These are phyloP conservation scores for Osmerus mordax DNA, from an alignment of 2,113 vertebrate species.

Conservation along the genomic window DNA sequence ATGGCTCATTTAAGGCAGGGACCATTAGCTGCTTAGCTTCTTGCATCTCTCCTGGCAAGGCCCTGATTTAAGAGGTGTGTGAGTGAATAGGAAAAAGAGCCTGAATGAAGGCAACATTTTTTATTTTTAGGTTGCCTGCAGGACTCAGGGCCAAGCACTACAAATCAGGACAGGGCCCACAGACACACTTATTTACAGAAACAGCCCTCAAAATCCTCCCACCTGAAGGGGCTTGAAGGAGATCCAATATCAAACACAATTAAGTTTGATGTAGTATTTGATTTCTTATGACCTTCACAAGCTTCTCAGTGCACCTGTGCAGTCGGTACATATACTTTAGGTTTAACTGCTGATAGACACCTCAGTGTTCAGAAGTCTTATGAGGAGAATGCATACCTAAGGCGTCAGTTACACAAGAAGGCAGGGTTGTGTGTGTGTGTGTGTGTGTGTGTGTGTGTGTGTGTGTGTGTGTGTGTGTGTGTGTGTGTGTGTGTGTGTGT, in stretches of 20 bases:
- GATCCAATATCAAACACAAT: no score
- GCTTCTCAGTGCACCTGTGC: no score
- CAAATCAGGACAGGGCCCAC: no score
- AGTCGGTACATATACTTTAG: no score
- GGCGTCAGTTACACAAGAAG: neutral
- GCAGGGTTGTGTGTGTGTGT: slow-evolving; percentile 1
- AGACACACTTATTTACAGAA: no score
- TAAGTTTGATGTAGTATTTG: no score
- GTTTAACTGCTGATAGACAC: no score
- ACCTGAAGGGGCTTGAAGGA: no score
- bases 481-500: neutral
- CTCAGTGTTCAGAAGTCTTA: neutral
- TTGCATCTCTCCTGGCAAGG: neutral
- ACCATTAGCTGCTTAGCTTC: neutral
- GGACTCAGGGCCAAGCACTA: neutral
- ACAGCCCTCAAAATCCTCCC: no score
- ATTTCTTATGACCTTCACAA: no score
- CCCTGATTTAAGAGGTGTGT: neutral
- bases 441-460: neutral
- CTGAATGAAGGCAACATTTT: neutral
- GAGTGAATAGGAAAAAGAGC: neutral
- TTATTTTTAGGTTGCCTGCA: neutral
- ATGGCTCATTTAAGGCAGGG: neutral
- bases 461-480: neutral
- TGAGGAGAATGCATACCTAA: slow-evolving; percentile 1